phyloP scores from a whole-genome alignment of 2,797 vertebrate species.

The Sebastes hubbsi region DNA sequence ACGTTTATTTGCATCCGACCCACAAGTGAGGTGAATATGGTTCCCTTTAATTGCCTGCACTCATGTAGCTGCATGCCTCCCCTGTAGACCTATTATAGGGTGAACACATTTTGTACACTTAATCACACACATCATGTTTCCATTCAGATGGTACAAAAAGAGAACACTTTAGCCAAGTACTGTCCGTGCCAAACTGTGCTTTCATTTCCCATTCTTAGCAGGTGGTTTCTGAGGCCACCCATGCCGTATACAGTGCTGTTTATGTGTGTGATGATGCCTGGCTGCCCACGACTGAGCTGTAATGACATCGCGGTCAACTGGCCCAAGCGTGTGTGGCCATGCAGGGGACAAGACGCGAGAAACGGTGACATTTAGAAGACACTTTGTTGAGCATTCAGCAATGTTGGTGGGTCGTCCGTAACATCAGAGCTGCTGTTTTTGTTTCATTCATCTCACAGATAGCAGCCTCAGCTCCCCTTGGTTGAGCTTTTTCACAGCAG shows the following conservation, averaged over 20 bases:
- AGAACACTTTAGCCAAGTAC: slow-evolving; percentile 6
- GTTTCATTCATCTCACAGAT: slow-evolving; percentile 29
- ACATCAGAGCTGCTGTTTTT: slow-evolving; percentile 20
- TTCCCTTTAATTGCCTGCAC: not conserved
- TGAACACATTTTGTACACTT: not conserved
- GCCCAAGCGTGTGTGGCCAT: slow-evolving; percentile 10
- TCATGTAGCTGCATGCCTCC: not conserved
- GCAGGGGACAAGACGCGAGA: slow-evolving; percentile 11
- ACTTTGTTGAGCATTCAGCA: slow-evolving; percentile 22
- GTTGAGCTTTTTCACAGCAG: slow-evolving; percentile 16
- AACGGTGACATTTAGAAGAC: slow-evolving; percentile 43
- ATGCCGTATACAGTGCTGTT: not conserved
- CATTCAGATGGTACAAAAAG: not conserved
- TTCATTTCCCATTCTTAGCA: slow-evolving; percentile 35
- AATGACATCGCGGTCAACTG: slow-evolving; percentile 35
- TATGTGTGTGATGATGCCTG: slow-evolving; percentile 8
- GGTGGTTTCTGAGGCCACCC: slow-evolving; percentile 5
- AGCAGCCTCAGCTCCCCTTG: slow-evolving; percentile 10
- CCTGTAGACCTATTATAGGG: not conserved
- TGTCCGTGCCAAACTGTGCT: not conserved
- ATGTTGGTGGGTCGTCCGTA: not conserved
- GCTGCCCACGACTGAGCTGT: slow-evolving; percentile 21
- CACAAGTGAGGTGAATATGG: not conserved
- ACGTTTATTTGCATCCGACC: slow-evolving; percentile 22
- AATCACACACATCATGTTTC: slow-evolving; percentile 16